phyloP scores from a whole-genome alignment of 2,113 vertebrate genomes.

The Dasyornis broadbenti region DNA sequence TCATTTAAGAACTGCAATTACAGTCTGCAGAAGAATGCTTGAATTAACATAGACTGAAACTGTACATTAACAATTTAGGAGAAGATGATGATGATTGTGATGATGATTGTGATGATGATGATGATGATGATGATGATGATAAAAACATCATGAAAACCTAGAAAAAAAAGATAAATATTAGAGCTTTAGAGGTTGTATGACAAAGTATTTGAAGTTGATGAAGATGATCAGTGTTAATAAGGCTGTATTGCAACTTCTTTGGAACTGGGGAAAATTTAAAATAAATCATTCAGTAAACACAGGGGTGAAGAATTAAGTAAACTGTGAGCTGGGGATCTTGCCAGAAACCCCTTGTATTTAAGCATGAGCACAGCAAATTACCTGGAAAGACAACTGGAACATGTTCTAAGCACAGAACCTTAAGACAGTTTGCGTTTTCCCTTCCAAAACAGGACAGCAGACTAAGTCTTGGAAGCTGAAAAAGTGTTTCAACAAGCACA shows the following conservation, averaged over 20 bases:
- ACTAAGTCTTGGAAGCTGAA: neutral
- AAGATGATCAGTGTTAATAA: neutral
- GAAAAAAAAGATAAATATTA: neutral
- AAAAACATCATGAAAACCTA: neutral
- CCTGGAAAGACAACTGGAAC: neutral
- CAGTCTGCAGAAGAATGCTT: neutral
- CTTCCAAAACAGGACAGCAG: neutral
- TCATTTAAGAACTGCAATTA: neutral
- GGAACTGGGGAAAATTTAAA: neutral
- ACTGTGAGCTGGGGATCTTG: neutral
- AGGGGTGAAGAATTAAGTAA: neutral
- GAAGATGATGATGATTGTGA: neutral
- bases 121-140: neutral
- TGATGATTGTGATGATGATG: neutral
- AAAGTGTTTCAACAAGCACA: neutral
- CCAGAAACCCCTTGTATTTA: neutral
- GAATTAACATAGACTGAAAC: neutral
- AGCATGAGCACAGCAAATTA: neutral
- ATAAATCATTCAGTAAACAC: neutral
- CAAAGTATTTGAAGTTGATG: neutral
- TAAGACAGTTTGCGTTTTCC: neutral
- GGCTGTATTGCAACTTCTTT: neutral
- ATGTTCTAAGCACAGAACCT: neutral
- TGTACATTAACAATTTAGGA: neutral
- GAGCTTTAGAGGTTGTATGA: neutral